These are phyloP conservation scores for Drosophila insularis DNA, from an alignment of 1,140 invertebrate species.

Conservation along the genomic window DNA sequence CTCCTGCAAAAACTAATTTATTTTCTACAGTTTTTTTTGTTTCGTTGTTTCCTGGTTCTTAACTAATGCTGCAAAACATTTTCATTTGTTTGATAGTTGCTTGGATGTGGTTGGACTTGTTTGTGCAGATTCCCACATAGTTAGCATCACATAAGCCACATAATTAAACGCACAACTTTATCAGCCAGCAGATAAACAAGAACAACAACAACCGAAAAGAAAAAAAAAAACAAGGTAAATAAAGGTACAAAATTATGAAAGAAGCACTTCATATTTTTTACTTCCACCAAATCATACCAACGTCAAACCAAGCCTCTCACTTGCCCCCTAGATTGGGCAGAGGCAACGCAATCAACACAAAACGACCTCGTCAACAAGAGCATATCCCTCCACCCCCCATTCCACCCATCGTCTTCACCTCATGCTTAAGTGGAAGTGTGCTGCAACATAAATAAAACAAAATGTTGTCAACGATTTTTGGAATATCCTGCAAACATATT, in stretches of 20 bases:
- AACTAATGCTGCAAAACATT: neutral
- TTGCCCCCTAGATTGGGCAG: neutral
- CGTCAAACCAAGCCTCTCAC: constrained; percentile 10
- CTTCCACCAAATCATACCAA: constrained; percentile 29
- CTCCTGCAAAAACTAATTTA: neutral
- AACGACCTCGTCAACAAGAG: constrained; percentile 75
- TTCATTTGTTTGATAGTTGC: constrained; percentile 8
- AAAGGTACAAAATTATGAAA: constrained; percentile 71
- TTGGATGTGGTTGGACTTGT: neutral
- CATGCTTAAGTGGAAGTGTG: constrained; percentile 54
- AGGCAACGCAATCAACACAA: constrained; percentile 71
- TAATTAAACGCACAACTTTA: constrained; percentile 76
- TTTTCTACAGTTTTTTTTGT: neutral
- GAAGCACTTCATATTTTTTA: constrained; percentile 69
- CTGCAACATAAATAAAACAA: neutral
- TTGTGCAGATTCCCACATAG: constrained; percentile 33
- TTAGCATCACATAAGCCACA: constrained; percentile 51
- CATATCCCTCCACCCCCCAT: constrained; percentile 34
- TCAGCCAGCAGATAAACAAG: constrained; percentile 49
- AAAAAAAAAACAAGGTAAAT: constrained; percentile 70
- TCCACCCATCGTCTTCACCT: constrained; percentile 48
- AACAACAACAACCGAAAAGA: constrained; percentile 32
- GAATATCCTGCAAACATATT: neutral
- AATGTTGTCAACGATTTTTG: neutral
- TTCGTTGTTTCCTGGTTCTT: neutral